Percentiles rank a stretch among this genome's conserved stretches.
Evolutionary conservation across 2,888 invertebrate genomes (phyloP).

Genomic region (Rhabditophanes sp.): DNA sequence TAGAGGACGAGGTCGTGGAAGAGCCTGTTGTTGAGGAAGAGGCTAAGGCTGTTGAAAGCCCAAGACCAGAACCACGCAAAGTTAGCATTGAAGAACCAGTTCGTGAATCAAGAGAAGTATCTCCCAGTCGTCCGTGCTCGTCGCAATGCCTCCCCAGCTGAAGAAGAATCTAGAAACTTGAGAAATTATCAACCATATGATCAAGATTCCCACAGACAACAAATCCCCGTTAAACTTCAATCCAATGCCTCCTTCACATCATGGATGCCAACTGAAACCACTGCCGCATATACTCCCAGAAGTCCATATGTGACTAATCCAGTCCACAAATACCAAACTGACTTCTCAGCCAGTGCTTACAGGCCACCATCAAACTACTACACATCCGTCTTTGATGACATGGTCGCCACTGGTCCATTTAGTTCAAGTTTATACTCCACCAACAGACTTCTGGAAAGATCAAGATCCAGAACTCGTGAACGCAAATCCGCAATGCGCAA

Average conservation of each 20-base stretch:
- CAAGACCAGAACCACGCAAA: constrained; percentile 5
- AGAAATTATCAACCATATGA: neutral
- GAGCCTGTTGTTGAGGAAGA: constrained; percentile 10
- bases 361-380: constrained; percentile 30
- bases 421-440: constrained; percentile 39
- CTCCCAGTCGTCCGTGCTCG: constrained; percentile 24
- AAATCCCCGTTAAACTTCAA: constrained; percentile 36
- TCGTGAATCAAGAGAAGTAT: constrained; percentile 13
- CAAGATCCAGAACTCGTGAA: constrained; percentile 41
- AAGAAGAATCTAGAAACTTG: constrained; percentile 6
- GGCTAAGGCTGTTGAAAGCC: constrained; percentile 6
- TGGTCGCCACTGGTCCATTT: constrained; percentile 39
- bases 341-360: constrained; percentile 22
- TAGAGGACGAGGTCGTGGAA: constrained; percentile 7
- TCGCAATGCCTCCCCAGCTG: constrained; percentile 13
- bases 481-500: constrained; percentile 37
- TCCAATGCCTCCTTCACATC: constrained; percentile 35
- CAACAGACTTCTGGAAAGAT: constrained; percentile 37
- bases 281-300: constrained; percentile 34
- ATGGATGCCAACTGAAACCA: constrained; percentile 36
- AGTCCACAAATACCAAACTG: constrained; percentile 36
- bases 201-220: constrained; percentile 29
- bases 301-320: constrained; percentile 22
- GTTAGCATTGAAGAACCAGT: constrained; percentile 13
- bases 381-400: constrained; percentile 39